Evolutionary conservation across 2,797 vertebrate species (phyloP), one percentile per base, ranked within the genome.

Genomic region (Todus mexicanus): DNA sequence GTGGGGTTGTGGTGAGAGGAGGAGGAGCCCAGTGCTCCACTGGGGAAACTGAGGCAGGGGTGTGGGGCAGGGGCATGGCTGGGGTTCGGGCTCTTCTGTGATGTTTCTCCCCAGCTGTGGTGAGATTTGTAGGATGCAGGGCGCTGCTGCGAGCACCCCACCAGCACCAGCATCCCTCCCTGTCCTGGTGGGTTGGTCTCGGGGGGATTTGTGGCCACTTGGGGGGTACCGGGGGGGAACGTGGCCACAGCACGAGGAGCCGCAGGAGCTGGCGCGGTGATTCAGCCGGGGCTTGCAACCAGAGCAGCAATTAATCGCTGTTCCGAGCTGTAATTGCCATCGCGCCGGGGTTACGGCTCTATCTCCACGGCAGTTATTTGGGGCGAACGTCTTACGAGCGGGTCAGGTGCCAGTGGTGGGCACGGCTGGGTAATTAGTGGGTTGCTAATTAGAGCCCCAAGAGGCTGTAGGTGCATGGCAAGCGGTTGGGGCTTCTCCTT

Each of bases 291-390:
- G 23, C 35, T 79, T 51, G 27, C 43, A 20, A 76, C 57, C 56
- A 27, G 74, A 71, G 54, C 15, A 2, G 76, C 87, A 85, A 91
- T 93, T 93, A 94, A 71, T 26, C 4, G 21, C 64, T 51, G 35
- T 47, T 29, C 89, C 23, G 79, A 50, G 82, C 51, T 56, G 51
- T 95, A 93, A 93, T 93, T 93, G 89, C 91, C 78, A 47, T 43
- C 7, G 9, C 14, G 47, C 87, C 8, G 15, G 69, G 48, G 75
- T 74, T 83, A 84, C 43, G 33, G 78, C 72, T 12, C 2, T 63
- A 53, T 68, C 78, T 70, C 69, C 76, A 69, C 50, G 23, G 74
- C 93, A 91, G 79, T 93, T 95, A 92, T 95, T 91, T 89, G 95
- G 92, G 92, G 54, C 84, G 70, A 82, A 74, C 10, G 19, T 65